A percentile compares a stretch with the other conserved stretches of the same genome.
These are phyloP conservation scores for Pseudochirops cupreus DNA, from an alignment of 2,797 vertebrate genomes.

Conservation along the genomic window DNA sequence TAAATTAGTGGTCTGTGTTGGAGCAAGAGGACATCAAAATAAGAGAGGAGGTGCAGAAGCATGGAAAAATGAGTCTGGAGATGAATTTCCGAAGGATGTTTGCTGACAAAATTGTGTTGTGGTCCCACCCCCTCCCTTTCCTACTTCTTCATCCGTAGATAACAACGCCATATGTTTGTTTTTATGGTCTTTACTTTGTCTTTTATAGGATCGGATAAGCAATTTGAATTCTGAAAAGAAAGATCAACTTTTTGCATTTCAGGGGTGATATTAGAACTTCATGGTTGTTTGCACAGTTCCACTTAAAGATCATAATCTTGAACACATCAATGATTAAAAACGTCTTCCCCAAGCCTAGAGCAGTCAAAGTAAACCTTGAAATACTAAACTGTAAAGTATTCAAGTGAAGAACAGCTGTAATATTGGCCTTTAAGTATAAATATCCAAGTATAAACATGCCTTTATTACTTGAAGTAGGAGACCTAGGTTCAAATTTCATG, in stretches of 20 bases:
- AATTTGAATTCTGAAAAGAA: conserved; percentile 82
- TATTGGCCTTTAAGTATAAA: conserved; percentile 57
- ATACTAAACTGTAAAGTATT: conserved; percentile 41
- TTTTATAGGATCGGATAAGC: conserved; percentile 78
- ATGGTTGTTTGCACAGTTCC: conserved; percentile 81
- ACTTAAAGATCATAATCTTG: conserved; percentile 79
- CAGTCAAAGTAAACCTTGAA: conserved; percentile 68
- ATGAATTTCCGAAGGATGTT: conserved; percentile 81
- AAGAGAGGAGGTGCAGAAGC: conserved; percentile 74
- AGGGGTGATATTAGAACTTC: conserved; percentile 79
- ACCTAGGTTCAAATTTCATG: neutral
- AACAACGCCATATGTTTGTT: conserved; percentile 76
- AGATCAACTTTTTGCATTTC: conserved; percentile 82
- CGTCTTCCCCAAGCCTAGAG: conserved; percentile 68
- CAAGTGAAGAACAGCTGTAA: conserved; percentile 40
- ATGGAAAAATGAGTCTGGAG: conserved; percentile 77
- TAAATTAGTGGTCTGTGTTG: conserved; percentile 78
- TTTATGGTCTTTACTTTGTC: conserved; percentile 83
- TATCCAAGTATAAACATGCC: conserved; percentile 16
- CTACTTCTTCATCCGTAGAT: conserved; percentile 73
- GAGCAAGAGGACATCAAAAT: conserved; percentile 63
- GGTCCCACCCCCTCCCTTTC: conserved; percentile 75
- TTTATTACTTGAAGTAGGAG: conserved; percentile 26
- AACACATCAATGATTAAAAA: conserved; percentile 79
- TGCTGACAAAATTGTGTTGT: conserved; percentile 83